Conservation (phyloP, 2,797 vertebrate species). For the Labeo calbasu region DNA sequence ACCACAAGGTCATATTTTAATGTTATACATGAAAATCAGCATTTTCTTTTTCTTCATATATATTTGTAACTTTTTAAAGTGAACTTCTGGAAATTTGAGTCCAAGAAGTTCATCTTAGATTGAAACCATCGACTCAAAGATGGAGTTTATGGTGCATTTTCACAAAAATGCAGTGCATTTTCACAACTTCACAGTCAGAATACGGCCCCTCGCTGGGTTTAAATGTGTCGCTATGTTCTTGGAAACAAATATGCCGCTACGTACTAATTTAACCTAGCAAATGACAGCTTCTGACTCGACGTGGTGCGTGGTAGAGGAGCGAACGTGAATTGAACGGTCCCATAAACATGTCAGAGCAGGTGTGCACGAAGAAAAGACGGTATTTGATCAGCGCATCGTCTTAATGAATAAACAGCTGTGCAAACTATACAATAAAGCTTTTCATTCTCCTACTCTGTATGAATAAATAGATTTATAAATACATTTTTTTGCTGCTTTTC, state of each 20-base stretch:
- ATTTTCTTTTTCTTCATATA: conserved; percentile 10
- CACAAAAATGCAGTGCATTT: not conserved
- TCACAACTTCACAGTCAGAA: conserved; percentile 28
- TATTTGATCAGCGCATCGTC: conserved; percentile 17
- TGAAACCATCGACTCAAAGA: conserved; percentile 4
- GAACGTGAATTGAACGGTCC: not conserved
- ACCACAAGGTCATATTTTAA: conserved; percentile 22
- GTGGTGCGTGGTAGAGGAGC: not conserved
- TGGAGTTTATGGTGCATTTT: conserved; percentile 7
- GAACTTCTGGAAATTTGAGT: not conserved
- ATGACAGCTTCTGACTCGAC: not conserved
- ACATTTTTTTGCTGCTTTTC: conserved; percentile 45
- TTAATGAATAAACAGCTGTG: conserved; percentile 50
- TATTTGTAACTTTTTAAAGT: not conserved
- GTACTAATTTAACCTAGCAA: conserved; percentile 16
- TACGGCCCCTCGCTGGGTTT: not conserved
- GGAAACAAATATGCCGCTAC: conserved; percentile 1
- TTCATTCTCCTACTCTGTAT: conserved; percentile 23
- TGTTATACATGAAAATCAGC: conserved; percentile 21
- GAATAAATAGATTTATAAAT: conserved; percentile 52
- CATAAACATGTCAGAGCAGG: conserved; percentile 14
- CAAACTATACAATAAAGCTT: conserved; percentile 57
- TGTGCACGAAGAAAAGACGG: conserved; percentile 15
- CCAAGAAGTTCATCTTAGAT: not conserved
- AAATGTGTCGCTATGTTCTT: not conserved